Evolutionary conservation across 2,888 invertebrate genomes (phyloP), one percentile per base, ranked within the genome.

Genomic region (Drosophila borborema): DNA sequence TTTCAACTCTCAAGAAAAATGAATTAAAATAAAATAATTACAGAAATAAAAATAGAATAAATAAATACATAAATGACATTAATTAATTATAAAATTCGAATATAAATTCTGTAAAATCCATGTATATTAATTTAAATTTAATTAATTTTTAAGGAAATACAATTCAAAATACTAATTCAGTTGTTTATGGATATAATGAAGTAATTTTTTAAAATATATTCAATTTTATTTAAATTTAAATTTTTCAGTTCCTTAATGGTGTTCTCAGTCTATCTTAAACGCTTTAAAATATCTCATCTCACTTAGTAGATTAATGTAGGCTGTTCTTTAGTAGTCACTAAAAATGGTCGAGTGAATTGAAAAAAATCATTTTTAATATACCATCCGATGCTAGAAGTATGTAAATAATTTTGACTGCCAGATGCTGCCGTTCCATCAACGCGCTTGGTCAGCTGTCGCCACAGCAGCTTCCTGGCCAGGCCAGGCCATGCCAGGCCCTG

Each of bases 381-480:
- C 62, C 65, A 66, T 67, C 69, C 67, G 65, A 46, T 61, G 46
- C 31, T 43, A 40, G 45, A 58, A 23, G 74, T 78, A 89, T 89
- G 89, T 81, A 84, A 86, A 89, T 80, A 82, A 71, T 74, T 72
- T 54, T 45, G 31, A 23, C 46, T 41, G 59, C 53, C 74, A 75
- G 54, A 69, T 72, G 82, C 71, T 79, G 81, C 54, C 65, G 48
- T 60, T 64, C 61, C 80, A 72, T 83, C 80, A 80, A 75, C 69
- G 74, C 67, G 68, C 75, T 66, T 73, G 86, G 81, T 73, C 82
- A 89, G 77, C 89, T 84, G 89, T 75, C 87, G 65, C 74, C 85
- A 61, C 63, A 82, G 62, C 77, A 71, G 74, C 80, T 80, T 87
- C 88, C 88, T 86, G 74, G 68, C 68, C 68, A 54, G 74, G 68